Percentiles rank a stretch among this genome's conserved stretches.
Evolutionary conservation across 2,888 invertebrate species (phyloP).

Genomic region (Empis livida): DNA sequence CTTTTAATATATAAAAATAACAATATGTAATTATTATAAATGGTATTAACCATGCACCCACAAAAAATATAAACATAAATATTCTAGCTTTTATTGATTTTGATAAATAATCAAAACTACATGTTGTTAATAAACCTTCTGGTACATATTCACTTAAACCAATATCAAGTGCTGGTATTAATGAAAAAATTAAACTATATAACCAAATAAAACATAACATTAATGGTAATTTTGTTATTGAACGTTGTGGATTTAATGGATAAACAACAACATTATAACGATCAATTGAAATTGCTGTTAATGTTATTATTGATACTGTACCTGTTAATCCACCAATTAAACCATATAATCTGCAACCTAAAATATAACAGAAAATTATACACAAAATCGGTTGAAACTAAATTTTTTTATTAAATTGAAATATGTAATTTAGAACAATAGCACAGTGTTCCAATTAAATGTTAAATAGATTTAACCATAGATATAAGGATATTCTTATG

Average conservation of each 20-base stretch:
- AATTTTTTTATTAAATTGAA: no score
- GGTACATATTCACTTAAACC: conserved; percentile 67
- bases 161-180: conserved; percentile 52
- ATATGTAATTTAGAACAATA: no score
- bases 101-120: conserved; percentile 74
- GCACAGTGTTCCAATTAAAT: no score
- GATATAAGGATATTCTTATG: no score
- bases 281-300: conserved; percentile 69
- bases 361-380: conserved; percentile 17
- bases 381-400: no score
- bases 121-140: conserved; percentile 71
- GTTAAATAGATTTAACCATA: no score
- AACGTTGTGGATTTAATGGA: conserved; percentile 54
- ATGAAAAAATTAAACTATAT: conserved; percentile 55
- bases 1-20: conserved; percentile 55
- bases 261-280: conserved; percentile 71
- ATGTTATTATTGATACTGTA: conserved; percentile 64
- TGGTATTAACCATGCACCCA: conserved; percentile 63
- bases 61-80: conserved; percentile 63
- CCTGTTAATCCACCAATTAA: conserved; percentile 71
- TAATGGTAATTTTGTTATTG: conserved; percentile 48
- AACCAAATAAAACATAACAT: conserved; percentile 56
- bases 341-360: conserved; percentile 68
- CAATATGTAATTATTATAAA: conserved; percentile 56
- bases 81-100: conserved; percentile 44